Percentiles rank a stretch among this genome's conserved stretches.
Evolutionary conservation across 2,797 vertebrate genomes (phyloP).

Genomic region (Distichodus sexfasciatus): DNA sequence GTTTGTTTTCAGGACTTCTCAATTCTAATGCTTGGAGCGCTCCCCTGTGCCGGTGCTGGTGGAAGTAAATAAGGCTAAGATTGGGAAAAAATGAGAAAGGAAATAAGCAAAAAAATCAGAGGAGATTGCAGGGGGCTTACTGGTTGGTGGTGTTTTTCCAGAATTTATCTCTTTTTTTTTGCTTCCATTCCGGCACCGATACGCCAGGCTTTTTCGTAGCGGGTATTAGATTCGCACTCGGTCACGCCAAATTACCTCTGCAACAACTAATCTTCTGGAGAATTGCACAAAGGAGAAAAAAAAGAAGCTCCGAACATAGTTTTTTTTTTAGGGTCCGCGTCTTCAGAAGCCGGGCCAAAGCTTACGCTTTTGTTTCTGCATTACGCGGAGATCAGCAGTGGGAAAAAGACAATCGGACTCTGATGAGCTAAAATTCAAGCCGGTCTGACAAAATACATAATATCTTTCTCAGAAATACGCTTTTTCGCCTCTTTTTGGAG

Average conservation of each 20-base stretch:
- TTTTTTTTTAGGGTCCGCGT: neutral
- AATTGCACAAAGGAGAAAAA: neutral
- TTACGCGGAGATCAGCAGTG: slow-evolving; percentile 23
- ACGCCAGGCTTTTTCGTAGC: neutral
- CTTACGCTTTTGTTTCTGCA: slow-evolving; percentile 25
- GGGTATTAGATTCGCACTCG: neutral
- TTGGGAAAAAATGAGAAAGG: slow-evolving; percentile 18
- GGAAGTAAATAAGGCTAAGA: slow-evolving; percentile 33
- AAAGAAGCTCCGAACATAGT: neutral
- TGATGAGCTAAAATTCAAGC: slow-evolving; percentile 35
- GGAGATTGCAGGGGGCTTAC: neutral
- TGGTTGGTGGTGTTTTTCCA: neutral
- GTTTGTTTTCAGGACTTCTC: slow-evolving; percentile 31
- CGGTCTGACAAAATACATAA: slow-evolving; percentile 48
- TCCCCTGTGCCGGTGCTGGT: slow-evolving; percentile 21
- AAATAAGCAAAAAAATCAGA: neutral
- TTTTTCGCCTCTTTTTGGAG: slow-evolving; percentile 36
- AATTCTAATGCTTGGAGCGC: too few species aligned
- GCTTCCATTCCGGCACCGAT: neutral
- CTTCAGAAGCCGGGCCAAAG: slow-evolving; percentile 10
- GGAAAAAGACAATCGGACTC: slow-evolving; percentile 25
- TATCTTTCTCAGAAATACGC: slow-evolving; percentile 28
- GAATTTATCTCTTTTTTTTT: neutral
- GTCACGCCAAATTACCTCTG: neutral
- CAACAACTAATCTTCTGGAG: neutral